These are phyloP conservation scores for Rhimphoctona megacephalus DNA, from an alignment of 2,888 invertebrate species.

Conservation along the genomic window DNA sequence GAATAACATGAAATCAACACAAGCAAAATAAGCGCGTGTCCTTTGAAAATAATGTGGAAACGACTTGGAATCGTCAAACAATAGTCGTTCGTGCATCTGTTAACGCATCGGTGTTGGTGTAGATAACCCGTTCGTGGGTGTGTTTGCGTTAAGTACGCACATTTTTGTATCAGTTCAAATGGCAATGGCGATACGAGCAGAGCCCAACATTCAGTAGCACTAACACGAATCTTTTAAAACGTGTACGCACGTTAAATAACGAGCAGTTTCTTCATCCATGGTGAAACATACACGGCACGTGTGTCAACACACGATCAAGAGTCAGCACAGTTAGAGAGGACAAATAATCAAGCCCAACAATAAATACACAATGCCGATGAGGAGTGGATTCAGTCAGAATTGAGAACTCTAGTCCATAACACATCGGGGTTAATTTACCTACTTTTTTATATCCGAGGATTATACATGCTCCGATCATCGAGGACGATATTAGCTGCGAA, in stretches of 20 bases:
- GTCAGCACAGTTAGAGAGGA: constrained; percentile 32
- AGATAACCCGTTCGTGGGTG: constrained; percentile 25
- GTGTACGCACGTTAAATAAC: background rate
- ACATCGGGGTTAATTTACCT: background rate
- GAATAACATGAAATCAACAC: background rate
- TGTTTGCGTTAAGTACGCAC: background rate
- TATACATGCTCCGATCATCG: constrained; percentile 1
- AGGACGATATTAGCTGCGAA: constrained; percentile 11
- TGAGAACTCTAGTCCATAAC: constrained; percentile 46
- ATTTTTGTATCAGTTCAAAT: constrained; percentile 44
- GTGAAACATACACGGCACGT: constrained; percentile 14
- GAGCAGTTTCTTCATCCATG: constrained; percentile 12
- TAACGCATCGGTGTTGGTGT: background rate
- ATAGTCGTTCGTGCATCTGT: constrained; percentile 27
- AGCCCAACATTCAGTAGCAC: background rate
- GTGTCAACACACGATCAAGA: constrained; percentile 49
- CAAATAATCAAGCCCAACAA: constrained; percentile 50
- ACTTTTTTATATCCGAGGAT: background rate
- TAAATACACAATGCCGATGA: constrained; percentile 64
- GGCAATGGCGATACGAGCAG: constrained; percentile 43
- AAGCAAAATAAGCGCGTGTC: constrained; percentile 19
- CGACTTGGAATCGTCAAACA: constrained; percentile 39
- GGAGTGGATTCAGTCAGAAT: constrained; percentile 61
- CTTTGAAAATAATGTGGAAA: constrained; percentile 47
- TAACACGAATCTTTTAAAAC: background rate